Conservation (phyloP, 2,113 vertebrate genomes). For the Anthoscopus minutus region DNA sequence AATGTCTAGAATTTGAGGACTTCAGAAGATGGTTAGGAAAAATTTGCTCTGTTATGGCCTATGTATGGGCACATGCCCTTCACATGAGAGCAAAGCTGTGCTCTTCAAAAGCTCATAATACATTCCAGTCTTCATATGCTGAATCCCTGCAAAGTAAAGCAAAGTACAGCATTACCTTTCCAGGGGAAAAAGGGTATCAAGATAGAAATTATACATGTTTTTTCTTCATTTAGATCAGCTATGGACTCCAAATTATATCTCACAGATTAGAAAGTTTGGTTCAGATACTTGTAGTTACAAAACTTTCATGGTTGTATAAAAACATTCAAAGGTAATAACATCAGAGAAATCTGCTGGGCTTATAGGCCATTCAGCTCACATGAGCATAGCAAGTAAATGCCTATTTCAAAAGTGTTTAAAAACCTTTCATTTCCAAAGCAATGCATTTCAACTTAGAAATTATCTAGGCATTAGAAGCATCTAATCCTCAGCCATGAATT, state of each 20-base stretch:
- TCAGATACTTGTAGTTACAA: background rate
- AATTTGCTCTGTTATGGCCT: background rate
- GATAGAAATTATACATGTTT: background rate
- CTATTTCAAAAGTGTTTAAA: background rate
- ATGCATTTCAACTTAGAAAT: background rate
- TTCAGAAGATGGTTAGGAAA: background rate
- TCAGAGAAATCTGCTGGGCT: background rate
- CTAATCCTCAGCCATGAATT: conserved; percentile 7
- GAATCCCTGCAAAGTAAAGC: background rate
- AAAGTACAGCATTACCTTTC: background rate
- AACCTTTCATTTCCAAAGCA: background rate
- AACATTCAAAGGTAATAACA: background rate
- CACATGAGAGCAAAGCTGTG: background rate
- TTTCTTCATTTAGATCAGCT: background rate
- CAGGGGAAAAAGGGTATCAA: background rate
- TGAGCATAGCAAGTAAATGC: background rate
- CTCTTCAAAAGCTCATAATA: background rate
- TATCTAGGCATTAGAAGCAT: background rate
- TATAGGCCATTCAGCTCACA: background rate
- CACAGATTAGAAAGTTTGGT: background rate
- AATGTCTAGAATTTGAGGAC: background rate
- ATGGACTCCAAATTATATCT: background rate
- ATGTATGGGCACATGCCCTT: background rate
- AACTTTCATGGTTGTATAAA: background rate
- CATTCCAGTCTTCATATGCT: background rate